These are phyloP conservation scores for Mallotus villosus DNA, from an alignment of 2,797 vertebrate genomes.

Conservation along the genomic window DNA sequence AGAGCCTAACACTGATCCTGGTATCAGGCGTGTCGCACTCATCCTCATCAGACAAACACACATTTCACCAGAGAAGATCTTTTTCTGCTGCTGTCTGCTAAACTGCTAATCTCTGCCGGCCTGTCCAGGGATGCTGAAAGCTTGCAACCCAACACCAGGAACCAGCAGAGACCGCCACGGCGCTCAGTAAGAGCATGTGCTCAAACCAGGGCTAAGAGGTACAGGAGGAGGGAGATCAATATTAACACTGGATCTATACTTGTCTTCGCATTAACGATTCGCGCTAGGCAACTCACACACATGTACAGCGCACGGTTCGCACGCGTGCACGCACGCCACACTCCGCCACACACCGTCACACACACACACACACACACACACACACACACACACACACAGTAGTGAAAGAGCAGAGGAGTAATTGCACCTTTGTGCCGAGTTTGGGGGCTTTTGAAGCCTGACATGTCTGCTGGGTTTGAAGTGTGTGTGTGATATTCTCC, in stretches of 20 bases:
- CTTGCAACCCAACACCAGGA: slow-evolving; percentile 16
- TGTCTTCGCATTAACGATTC: not conserved
- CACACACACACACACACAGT: slow-evolving; percentile 15
- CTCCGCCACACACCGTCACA: not conserved
- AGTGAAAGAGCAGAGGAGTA: not conserved
- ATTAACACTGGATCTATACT: not conserved
- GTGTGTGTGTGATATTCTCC: not conserved
- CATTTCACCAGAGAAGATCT: not conserved
- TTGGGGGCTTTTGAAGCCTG: not conserved
- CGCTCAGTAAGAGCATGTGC: slow-evolving; percentile 17
- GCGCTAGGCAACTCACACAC: not conserved
- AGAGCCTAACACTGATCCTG: not conserved
- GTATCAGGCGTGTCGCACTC: too few relatives aligned
- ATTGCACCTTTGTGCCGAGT: not conserved
- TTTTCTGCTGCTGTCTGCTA: not conserved
- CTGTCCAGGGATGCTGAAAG: not conserved
- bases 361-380: slow-evolving; percentile 10
- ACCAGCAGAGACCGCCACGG: not conserved
- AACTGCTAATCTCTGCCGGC: not conserved
- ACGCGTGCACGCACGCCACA: not conserved
- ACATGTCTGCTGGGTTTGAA: not conserved
- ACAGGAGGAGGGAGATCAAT: not conserved
- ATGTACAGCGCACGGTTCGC: not conserved
- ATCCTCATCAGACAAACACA: too few relatives aligned
- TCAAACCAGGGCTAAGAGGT: slow-evolving; percentile 19